phyloP scores from a whole-genome alignment of 2,113 vertebrate species.

The Sclerurus mexicanus region DNA sequence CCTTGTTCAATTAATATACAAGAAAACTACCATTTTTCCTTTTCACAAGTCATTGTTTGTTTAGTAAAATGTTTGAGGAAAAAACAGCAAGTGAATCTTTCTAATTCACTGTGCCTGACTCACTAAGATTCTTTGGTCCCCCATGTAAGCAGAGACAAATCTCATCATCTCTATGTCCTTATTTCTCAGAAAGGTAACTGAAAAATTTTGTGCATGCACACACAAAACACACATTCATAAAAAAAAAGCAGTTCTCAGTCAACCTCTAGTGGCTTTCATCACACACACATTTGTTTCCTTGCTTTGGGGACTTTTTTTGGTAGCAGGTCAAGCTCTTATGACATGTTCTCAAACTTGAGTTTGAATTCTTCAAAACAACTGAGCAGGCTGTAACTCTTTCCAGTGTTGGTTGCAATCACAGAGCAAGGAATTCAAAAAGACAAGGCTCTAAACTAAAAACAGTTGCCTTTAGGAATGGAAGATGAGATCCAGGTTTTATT shows the following conservation, averaged over 20 bases:
- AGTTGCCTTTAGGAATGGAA: not conserved
- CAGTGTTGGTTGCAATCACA: not conserved
- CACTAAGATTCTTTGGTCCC: not conserved
- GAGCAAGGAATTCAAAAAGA: not conserved
- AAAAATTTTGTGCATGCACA: not conserved
- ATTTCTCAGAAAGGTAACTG: not conserved
- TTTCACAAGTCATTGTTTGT: not conserved
- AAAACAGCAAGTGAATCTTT: not conserved
- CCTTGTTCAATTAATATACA: not conserved
- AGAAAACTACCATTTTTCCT: not conserved
- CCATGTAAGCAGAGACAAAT: not conserved
- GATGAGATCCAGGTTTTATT: constrained; percentile 5
- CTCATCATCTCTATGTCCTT: not conserved
- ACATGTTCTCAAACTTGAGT: not conserved
- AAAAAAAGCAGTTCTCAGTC: not conserved
- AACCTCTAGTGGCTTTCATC: not conserved
- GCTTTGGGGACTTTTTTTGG: not conserved
- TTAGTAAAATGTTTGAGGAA: not conserved
- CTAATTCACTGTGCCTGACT: constrained; percentile 7
- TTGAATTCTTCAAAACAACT: not conserved
- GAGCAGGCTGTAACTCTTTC: not conserved
- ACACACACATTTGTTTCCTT: not conserved
- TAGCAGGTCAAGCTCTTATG: not conserved
- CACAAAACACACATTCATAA: not conserved
- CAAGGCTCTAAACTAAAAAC: not conserved